Evolutionary conservation across 2,113 vertebrate genomes (phyloP).

Genomic region (Merops nubicus): DNA sequence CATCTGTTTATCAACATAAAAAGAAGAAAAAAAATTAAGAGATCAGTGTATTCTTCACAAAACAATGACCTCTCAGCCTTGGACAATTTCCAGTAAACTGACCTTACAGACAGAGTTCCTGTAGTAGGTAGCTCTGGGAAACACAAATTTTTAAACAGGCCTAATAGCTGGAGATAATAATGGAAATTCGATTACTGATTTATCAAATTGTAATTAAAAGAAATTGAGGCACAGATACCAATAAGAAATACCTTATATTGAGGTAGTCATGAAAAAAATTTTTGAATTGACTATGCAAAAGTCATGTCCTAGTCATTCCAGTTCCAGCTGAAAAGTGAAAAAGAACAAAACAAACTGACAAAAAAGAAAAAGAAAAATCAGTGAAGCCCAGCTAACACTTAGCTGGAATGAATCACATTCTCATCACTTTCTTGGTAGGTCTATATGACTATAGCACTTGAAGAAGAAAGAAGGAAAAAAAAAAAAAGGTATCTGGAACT

Average conservation of each 20-base stretch:
- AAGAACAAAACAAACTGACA: not conserved
- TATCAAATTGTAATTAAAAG: not conserved
- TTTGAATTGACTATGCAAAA: not conserved
- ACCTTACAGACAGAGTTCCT: not conserved
- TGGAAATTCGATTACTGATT: not conserved
- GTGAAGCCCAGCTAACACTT: not conserved
- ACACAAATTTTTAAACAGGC: not conserved
- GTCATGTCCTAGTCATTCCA: not conserved
- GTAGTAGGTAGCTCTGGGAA: not conserved
- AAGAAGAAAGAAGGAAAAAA: not conserved
- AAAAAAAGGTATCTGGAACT: not conserved
- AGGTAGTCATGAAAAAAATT: not conserved
- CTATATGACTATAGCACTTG: not conserved
- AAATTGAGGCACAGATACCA: accelerated
- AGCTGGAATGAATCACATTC: not conserved
- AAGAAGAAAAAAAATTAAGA: not conserved
- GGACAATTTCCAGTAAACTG: not conserved
- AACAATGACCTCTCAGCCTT: not conserved
- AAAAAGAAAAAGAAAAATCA: not conserved
- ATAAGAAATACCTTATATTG: not conserved
- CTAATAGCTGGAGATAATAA: not conserved
- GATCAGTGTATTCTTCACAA: not conserved
- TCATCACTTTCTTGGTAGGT: not conserved
- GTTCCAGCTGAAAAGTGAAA: not conserved
- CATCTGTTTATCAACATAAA: not conserved